Evolutionary conservation across 2,797 vertebrate species (phyloP).

Genomic region (Lates japonicus): DNA sequence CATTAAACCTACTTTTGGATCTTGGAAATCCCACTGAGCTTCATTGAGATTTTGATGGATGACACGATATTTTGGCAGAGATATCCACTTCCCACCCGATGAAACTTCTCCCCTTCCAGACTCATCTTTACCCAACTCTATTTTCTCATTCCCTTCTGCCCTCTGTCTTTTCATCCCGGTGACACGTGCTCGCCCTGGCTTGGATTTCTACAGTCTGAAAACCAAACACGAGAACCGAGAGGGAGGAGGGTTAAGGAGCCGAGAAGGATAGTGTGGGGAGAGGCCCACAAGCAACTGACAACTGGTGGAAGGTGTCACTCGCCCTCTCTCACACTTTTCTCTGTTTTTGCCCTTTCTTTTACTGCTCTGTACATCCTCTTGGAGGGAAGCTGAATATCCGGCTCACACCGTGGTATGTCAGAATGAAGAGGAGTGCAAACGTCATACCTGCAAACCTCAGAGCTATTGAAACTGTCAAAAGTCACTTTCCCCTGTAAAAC

Average conservation of each 20-base stretch:
- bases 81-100: slow-evolving; percentile 25
- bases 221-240: slow-evolving; percentile 70
- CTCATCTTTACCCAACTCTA: slow-evolving; percentile 55
- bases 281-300: slow-evolving; percentile 79
- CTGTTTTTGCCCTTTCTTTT: slow-evolving; percentile 35
- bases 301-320: slow-evolving; percentile 82
- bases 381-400: slow-evolving; percentile 66
- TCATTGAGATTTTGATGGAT: slow-evolving; percentile 52
- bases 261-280: slow-evolving; percentile 38
- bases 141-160: slow-evolving; percentile 56
- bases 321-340: slow-evolving; percentile 47
- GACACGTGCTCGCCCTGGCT: slow-evolving; percentile 58
- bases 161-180: slow-evolving; percentile 72
- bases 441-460: slow-evolving; percentile 43
- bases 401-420: slow-evolving; percentile 56
- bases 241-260: slow-evolving; percentile 64
- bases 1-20: background rate
- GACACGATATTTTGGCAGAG: slow-evolving; percentile 61
- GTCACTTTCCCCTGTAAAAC: slow-evolving; percentile 71
- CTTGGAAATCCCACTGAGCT: slow-evolving; percentile 28
- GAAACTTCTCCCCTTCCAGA: slow-evolving; percentile 36
- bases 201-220: slow-evolving; percentile 80
- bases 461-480: slow-evolving; percentile 80
- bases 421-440: slow-evolving; percentile 58
- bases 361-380: slow-evolving; percentile 47